A percentile compares a stretch with the other conserved stretches of the same genome.
These are phyloP conservation scores for Mycetomoellerius zeteki DNA, from an alignment of 1,140 invertebrate genomes.

Conservation along the genomic window DNA sequence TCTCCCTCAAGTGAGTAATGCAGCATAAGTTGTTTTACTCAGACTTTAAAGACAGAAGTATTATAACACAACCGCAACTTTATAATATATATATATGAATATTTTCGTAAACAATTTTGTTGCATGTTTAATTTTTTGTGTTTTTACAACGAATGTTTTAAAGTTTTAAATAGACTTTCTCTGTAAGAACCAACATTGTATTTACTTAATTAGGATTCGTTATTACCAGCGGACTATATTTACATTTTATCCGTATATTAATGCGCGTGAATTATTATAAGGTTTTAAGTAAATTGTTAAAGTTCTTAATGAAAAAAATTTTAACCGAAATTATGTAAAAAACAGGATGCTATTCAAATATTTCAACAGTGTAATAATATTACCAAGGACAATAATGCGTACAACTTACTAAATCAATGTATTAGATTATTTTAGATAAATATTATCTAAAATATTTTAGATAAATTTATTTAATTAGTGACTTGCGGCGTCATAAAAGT, in stretches of 20 bases:
- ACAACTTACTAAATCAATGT: conserved; percentile 22
- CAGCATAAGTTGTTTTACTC: conserved; percentile 72
- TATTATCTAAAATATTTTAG: conserved; percentile 44
- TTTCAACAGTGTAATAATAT: conserved; percentile 4
- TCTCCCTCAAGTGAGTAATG: conserved; percentile 4
- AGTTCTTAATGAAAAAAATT: neutral
- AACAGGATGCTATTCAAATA: conserved; percentile 51
- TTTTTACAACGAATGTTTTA: conserved; percentile 21
- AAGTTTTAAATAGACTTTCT: neutral
- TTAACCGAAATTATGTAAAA: conserved; percentile 46
- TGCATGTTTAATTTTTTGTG: conserved; percentile 44
- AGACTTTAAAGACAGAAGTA: conserved; percentile 68
- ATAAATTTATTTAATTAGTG: conserved; percentile 46
- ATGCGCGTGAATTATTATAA: conserved; percentile 6
- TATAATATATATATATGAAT: conserved; percentile 70
- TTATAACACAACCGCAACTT: conserved; percentile 56
- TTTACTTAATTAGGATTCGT: conserved; percentile 9
- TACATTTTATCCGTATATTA: conserved; percentile 19
- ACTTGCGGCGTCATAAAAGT: neutral
- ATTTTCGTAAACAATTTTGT: conserved; percentile 60
- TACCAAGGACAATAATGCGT: conserved; percentile 25
- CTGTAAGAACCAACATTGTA: neutral
- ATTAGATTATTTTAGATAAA: conserved; percentile 43
- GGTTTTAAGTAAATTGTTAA: conserved; percentile 33
- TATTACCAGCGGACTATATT: conserved; percentile 10